phyloP scores from a whole-genome alignment of 2,797 vertebrate species.

The Pangasius krempfi region DNA sequence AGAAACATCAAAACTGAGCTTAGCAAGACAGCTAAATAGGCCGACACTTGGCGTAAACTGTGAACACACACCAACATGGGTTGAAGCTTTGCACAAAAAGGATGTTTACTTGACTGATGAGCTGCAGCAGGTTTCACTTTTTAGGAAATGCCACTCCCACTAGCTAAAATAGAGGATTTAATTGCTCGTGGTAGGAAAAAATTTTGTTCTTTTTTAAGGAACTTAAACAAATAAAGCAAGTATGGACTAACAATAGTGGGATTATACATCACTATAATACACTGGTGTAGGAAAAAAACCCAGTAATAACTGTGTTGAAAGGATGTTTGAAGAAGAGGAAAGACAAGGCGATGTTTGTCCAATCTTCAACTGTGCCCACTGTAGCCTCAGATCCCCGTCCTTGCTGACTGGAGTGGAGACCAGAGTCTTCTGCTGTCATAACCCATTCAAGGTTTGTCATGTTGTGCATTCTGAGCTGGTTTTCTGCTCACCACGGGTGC shows the following conservation, averaged over 20 bases:
- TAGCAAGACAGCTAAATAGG: neutral
- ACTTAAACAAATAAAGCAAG: neutral
- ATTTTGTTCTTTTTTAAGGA: neutral
- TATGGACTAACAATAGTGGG: neutral
- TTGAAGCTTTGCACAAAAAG: neutral
- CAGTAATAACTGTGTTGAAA: no score
- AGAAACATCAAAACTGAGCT: neutral
- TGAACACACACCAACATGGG: neutral
- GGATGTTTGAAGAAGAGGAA: no score
- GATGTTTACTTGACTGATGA: neutral
- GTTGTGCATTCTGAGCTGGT: no score
- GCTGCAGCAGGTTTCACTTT: neutral
- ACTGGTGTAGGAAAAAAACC: neutral
- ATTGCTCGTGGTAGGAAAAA: neutral
- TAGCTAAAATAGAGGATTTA: neutral
- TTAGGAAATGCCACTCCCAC: neutral
- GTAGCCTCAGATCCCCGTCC: no score
- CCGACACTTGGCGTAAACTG: neutral
- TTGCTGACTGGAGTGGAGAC: no score
- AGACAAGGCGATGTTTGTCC: no score
- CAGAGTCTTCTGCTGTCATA: no score
- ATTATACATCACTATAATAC: neutral
- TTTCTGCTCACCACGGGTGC: no score
- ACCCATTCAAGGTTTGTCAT: no score
- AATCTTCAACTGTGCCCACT: no score